phyloP scores from a whole-genome alignment of 2,888 invertebrate genomes.

The Octonoba sinensis region DNA sequence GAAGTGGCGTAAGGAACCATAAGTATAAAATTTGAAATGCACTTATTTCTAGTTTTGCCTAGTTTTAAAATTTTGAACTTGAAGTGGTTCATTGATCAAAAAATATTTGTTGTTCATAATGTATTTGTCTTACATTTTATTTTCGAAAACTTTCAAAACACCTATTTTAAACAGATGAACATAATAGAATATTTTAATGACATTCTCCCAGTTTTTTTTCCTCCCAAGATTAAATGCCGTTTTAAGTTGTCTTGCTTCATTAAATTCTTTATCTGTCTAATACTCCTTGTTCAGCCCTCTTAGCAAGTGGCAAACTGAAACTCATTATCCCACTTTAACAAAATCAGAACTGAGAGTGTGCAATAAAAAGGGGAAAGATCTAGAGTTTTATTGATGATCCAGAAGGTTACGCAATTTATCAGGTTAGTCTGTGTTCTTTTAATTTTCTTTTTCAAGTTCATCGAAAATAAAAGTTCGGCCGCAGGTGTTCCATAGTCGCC shows the following conservation, averaged over 20 bases:
- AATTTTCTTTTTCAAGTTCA: constrained; percentile 13
- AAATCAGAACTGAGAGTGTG: not conserved
- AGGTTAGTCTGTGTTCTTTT: constrained; percentile 12
- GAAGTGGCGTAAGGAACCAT: too few species aligned
- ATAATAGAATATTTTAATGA: too few species aligned
- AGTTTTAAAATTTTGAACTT: too few species aligned
- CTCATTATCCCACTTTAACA: constrained; percentile 5
- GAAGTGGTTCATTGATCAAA: too few species aligned
- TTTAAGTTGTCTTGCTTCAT: constrained; percentile 14
- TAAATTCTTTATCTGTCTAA: constrained; percentile 20
- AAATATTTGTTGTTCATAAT: too few species aligned
- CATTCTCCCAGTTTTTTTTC: too few species aligned
- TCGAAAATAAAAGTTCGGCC: constrained; percentile 24
- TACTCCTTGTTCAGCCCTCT: not conserved
- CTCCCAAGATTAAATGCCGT: too few species aligned
- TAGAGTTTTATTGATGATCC: constrained; percentile 30
- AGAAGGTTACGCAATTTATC: constrained; percentile 34
- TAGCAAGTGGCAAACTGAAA: constrained; percentile 7
- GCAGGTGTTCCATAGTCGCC: constrained; percentile 19
- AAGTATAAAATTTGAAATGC: too few species aligned
- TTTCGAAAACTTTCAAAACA: too few species aligned
- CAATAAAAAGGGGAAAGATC: not conserved
- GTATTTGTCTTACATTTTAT: too few species aligned
- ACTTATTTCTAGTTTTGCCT: too few species aligned
- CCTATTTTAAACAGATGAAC: too few species aligned